phyloP scores from a whole-genome alignment of 2,113 vertebrate genomes.

The Macquaria australasica region DNA sequence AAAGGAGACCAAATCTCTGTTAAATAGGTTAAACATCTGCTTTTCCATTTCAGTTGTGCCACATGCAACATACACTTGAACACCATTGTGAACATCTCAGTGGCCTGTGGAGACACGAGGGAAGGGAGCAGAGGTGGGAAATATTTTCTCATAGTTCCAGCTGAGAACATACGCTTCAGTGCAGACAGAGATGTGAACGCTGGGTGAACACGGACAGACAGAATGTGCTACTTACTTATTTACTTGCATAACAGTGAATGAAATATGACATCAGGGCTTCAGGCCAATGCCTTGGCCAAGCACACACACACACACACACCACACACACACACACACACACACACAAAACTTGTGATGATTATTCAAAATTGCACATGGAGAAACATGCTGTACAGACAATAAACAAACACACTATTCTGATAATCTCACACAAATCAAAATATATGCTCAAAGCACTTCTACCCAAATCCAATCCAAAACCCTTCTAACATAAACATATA shows the following conservation, averaged over 20 bases:
- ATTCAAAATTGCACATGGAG: conserved; percentile 60
- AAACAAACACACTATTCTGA: conserved; percentile 63
- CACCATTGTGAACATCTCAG: neutral
- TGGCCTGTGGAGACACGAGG: neutral
- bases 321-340: conserved; percentile 12
- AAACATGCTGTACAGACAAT: conserved; percentile 56
- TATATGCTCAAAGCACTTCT: conserved; percentile 39
- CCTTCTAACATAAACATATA: conserved; percentile 32
- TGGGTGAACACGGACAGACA: conserved; percentile 56
- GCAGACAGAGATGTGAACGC: conserved; percentile 42
- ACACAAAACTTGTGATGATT: conserved; percentile 36
- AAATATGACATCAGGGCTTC: conserved; percentile 71
- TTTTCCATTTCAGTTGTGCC: conserved; percentile 3
- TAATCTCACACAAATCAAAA: conserved; percentile 45
- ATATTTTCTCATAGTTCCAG: conserved; percentile 18
- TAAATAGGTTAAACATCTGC: neutral
- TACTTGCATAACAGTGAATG: conserved; percentile 71
- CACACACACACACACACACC: conserved; percentile 14
- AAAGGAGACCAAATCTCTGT: neutral
- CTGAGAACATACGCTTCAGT: conserved; percentile 35
- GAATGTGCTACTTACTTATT: conserved; percentile 72
- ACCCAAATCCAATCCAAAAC: conserved; percentile 29
- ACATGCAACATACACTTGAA: neutral
- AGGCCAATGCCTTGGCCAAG: conserved; percentile 48
- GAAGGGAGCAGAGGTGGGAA: conserved; percentile 30